These are phyloP conservation scores for Sebastes hubbsi DNA, from an alignment of 2,797 vertebrate genomes.

Conservation along the genomic window DNA sequence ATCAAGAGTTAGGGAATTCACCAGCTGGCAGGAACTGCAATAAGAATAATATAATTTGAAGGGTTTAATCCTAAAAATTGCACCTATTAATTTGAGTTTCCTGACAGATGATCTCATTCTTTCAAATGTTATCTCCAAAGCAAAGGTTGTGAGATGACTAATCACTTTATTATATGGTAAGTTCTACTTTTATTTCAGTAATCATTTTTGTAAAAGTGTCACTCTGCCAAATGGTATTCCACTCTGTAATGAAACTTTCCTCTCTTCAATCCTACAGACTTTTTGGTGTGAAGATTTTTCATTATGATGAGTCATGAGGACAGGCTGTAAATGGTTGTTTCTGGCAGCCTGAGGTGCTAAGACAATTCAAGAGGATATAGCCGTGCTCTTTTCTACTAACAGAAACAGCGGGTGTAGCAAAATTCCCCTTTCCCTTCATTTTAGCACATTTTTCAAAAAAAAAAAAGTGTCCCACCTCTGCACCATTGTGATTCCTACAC, in stretches of 20 bases:
- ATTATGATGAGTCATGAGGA: conserved; percentile 74
- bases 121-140: conserved; percentile 22
- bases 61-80: neutral
- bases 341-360: conserved; percentile 62
- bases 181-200: conserved; percentile 34
- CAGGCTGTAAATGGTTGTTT: conserved; percentile 57
- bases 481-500: neutral
- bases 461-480: neutral
- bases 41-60: neutral
- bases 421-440: conserved; percentile 46
- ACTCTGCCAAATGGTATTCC: conserved; percentile 41
- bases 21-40: conserved; percentile 3
- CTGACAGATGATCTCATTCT: conserved; percentile 21
- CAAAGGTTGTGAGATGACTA: conserved; percentile 17
- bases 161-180: conserved; percentile 31
- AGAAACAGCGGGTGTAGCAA: conserved; percentile 62
- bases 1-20: conserved; percentile 1
- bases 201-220: conserved; percentile 40
- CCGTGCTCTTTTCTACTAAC: conserved; percentile 34
- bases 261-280: conserved; percentile 45
- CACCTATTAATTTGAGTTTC: conserved; percentile 9
- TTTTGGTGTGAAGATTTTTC: conserved; percentile 62
- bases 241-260: conserved; percentile 49
- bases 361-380: conserved; percentile 61
- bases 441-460: conserved; percentile 17